phyloP scores from a whole-genome alignment of 2,888 invertebrate species.

The Mimumesa dahlbomi region DNA sequence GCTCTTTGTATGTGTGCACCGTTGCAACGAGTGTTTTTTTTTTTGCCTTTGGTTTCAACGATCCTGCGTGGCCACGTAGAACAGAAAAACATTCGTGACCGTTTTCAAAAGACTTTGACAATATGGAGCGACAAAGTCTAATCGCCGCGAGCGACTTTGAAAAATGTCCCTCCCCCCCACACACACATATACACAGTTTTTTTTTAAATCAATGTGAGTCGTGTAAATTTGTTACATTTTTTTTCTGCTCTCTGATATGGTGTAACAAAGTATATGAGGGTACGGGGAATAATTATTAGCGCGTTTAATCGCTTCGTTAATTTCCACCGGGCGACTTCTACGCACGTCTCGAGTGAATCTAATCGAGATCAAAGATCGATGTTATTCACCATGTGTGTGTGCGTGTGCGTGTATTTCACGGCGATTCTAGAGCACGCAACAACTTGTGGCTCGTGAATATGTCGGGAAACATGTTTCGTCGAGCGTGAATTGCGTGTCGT shows the following conservation, averaged over 20 bases:
- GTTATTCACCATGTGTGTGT: too few relatives aligned
- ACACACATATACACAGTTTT: too few relatives aligned
- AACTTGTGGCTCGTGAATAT: constrained; percentile 12
- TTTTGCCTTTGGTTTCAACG: neutral
- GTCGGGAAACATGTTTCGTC: constrained; percentile 28
- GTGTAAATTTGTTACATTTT: too few relatives aligned
- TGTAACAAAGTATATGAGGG: too few relatives aligned
- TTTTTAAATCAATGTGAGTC: too few relatives aligned
- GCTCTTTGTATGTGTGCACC: neutral
- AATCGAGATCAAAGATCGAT: constrained; percentile 29
- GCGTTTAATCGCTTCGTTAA: neutral
- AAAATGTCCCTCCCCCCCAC: neutral
- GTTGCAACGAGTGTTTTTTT: neutral
- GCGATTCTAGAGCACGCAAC: constrained; percentile 8
- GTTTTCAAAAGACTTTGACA: constrained; percentile 54
- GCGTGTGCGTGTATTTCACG: neutral
- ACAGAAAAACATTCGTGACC: neutral
- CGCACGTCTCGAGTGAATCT: constrained; percentile 9
- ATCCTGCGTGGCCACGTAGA: neutral
- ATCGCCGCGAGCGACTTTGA: neutral
- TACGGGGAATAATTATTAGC: neutral
- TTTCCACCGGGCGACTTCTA: neutral
- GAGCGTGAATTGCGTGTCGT: constrained; percentile 31
- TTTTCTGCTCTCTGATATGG: too few relatives aligned
- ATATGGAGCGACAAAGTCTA: constrained; percentile 53